Evolutionary conservation across 2,888 invertebrate genomes (phyloP), one percentile per base, ranked within the genome.

Genomic region (Thymelicus lineola): DNA sequence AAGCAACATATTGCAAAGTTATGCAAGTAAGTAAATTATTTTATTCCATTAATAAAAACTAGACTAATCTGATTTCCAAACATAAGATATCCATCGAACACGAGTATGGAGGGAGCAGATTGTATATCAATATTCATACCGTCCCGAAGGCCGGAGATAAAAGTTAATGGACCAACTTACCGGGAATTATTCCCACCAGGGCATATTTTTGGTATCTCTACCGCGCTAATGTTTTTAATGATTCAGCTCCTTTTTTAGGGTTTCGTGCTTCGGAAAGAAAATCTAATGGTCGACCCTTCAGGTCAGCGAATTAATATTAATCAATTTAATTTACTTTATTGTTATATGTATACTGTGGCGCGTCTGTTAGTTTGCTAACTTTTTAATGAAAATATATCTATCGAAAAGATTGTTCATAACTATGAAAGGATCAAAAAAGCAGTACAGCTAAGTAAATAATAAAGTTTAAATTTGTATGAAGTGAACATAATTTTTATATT

Each of bases 91-190:
- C 35, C 57, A 12, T 28, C 55, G 55, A 36, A 38, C 50, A 35
- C 42, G 46, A 67, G 64, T 71, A 55, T 59, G 45, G 36, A 66
- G 57, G 45, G 42, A 38, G 50, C 64, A 60, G 61, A 70, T 65
- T 73, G 69, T 73, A 73, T 70, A 75, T 74, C 72, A 73, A 75
- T 72, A 75, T 76, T 77, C 76, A 78, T 76, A 74, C 80, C 79
- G 63, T 66, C 69, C 72, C 65, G 66, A 71, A 45, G 60, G 65
- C 73, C 76, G 76, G 78, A 90, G 90, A 90, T 90, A 90, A 90
- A 90, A 90, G 85, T 90, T 91, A 90, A 91, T 90, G 90, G 86
- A 66, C 82, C 88, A 89, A 89, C 89, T 90, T 89, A 87, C 87
- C 85, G 80, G 86, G 82, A 89, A 89, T 89, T 86, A 88, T 88